phyloP scores from a whole-genome alignment of 2,113 vertebrate genomes.

The Numida meleagris region DNA sequence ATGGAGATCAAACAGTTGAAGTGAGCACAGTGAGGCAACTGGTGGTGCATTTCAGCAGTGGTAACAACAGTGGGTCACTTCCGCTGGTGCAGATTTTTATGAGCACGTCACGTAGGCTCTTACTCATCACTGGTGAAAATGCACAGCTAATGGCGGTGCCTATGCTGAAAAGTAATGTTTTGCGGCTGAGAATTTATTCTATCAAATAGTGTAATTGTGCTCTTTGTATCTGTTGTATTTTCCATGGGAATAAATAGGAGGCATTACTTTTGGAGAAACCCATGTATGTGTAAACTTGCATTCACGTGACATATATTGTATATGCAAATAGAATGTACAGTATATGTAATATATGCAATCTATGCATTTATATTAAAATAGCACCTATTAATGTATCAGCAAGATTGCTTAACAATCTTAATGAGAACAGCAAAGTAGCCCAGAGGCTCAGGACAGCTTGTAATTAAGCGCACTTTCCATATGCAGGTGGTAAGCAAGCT shows the following conservation, averaged over 20 bases:
- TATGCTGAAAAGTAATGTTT: neutral
- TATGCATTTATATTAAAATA: neutral
- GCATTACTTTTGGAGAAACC: neutral
- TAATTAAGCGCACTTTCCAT: neutral
- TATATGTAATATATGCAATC: neutral
- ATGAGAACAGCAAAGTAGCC: neutral
- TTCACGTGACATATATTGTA: neutral
- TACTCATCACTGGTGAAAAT: neutral
- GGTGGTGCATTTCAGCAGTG: no score
- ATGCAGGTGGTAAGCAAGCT: neutral
- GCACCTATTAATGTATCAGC: neutral
- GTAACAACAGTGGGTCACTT: no score
- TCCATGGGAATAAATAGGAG: neutral
- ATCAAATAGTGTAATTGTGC: neutral
- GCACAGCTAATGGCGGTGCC: neutral
- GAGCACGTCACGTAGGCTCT: no score
- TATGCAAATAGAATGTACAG: neutral
- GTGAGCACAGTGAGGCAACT: no score
- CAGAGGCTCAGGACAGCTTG: neutral
- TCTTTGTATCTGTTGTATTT: neutral
- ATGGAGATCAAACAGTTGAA: no score
- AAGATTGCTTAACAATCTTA: neutral
- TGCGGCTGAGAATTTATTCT: neutral
- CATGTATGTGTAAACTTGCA: neutral
- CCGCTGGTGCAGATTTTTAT: no score